A percentile compares a stretch with the other conserved stretches of the same genome.
Conservation (phyloP, 2,797 vertebrate species). For the Salmo trutta region DNA sequence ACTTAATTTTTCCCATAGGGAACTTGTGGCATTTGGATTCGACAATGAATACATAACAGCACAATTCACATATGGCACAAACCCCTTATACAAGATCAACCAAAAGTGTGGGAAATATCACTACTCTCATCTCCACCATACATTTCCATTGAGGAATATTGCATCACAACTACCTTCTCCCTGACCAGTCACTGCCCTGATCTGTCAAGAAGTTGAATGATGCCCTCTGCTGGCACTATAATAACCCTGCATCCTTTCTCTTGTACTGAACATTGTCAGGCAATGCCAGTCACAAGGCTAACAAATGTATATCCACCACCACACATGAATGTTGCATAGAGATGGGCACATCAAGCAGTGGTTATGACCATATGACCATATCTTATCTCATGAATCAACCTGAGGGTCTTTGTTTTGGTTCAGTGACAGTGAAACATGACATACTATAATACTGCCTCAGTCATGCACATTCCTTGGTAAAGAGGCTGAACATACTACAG, state of each 20-base stretch:
- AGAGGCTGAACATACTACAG: not conserved
- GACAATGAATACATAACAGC: too few species aligned
- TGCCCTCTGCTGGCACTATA: slow-evolving; percentile 48
- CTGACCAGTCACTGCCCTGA: not conserved
- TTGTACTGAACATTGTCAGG: not conserved
- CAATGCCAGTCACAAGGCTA: not conserved
- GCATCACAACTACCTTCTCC: not conserved
- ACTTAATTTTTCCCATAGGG: too few species aligned
- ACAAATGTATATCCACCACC: not conserved
- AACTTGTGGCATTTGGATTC: too few species aligned
- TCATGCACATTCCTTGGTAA: not conserved
- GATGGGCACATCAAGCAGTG: too few species aligned
- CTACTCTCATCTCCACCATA: not conserved
- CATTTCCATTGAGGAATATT: not conserved
- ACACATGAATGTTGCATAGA: too few species aligned
- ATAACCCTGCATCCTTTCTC: slow-evolving; percentile 9
- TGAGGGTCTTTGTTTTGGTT: too few species aligned
- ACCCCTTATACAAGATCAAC: not conserved
- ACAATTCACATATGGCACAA: too few species aligned
- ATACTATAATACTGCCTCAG: too few species aligned
- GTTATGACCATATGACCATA: too few species aligned
- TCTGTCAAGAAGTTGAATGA: slow-evolving; percentile 7
- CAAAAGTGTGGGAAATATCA: not conserved
- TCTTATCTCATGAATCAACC: too few species aligned
- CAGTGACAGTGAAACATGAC: too few species aligned